Percentiles rank a stretch among this genome's conserved stretches.
Conservation (phyloP, 1,140 invertebrate genomes). For the Globodera ellingtonae region DNA sequence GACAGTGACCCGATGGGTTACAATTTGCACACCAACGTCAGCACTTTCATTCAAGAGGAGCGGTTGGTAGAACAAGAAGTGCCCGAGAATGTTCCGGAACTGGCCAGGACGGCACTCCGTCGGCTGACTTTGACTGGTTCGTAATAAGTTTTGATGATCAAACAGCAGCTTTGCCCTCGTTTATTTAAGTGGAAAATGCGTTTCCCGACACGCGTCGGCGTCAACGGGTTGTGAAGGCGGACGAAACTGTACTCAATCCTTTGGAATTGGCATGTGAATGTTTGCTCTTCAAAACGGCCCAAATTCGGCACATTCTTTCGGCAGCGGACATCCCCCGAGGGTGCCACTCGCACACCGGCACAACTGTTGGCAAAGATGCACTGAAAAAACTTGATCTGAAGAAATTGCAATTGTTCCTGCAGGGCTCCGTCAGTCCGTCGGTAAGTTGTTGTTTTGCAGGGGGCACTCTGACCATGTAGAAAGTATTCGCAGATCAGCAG, state of each 20-base stretch:
- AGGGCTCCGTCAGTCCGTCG: slow-evolving; percentile 54
- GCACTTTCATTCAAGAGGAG: slow-evolving; percentile 51
- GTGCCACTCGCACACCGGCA: slow-evolving; percentile 11
- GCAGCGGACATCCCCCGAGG: slow-evolving; percentile 46
- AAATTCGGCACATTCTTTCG: slow-evolving; percentile 47
- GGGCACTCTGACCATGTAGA: no score
- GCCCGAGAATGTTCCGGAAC: slow-evolving; percentile 42
- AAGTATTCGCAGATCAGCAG: no score
- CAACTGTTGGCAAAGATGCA: slow-evolving; percentile 28
- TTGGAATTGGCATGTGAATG: slow-evolving; percentile 52
- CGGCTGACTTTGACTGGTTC: slow-evolving; percentile 49
- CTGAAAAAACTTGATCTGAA: slow-evolving; percentile 46
- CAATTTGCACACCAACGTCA: slow-evolving; percentile 47
- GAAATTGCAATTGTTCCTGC: slow-evolving; percentile 50
- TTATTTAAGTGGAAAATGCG: slow-evolving; percentile 46
- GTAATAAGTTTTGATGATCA: neutral
- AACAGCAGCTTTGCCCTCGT: neutral
- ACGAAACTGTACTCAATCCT: slow-evolving; percentile 43
- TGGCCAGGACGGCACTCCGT: slow-evolving; percentile 45
- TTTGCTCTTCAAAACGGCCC: slow-evolving; percentile 44
- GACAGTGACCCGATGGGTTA: slow-evolving; percentile 47
- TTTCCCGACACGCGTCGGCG: slow-evolving; percentile 49
- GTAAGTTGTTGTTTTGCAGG: slow-evolving; percentile 17
- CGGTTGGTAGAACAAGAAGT: slow-evolving; percentile 41
- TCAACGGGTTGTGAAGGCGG: slow-evolving; percentile 35